phyloP scores from a whole-genome alignment of 2,888 invertebrate genomes.

The Eupithecia subumbrata region DNA sequence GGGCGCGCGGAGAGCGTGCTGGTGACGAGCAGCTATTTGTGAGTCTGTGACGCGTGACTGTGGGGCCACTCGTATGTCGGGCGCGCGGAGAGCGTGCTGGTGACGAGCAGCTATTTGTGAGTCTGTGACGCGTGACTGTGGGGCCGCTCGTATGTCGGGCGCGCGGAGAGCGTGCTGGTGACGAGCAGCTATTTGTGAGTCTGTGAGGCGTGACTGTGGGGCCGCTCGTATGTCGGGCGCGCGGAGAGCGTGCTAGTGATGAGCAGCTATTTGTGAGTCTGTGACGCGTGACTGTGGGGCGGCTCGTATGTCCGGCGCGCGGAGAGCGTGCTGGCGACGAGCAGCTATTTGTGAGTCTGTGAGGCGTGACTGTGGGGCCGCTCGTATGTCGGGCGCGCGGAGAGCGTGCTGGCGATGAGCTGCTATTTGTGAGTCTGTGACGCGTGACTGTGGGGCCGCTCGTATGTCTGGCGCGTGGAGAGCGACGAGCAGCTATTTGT shows the following conservation, averaged over 20 bases:
- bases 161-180: background rate
- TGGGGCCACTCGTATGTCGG: background rate
- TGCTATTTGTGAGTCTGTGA: slow-evolving; percentile 18
- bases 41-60: slow-evolving; percentile 15
- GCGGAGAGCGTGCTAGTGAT: background rate
- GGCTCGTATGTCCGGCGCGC: background rate
- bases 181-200: slow-evolving; percentile 17
- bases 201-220: slow-evolving; percentile 15
- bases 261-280: slow-evolving; percentile 20
- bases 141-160: background rate
- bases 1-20: background rate
- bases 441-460: slow-evolving; percentile 13
- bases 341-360: slow-evolving; percentile 19
- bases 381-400: background rate
- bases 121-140: slow-evolving; percentile 17
- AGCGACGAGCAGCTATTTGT: slow-evolving; percentile 17
- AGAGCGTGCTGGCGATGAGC: background rate
- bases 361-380: slow-evolving; percentile 14
- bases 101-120: slow-evolving; percentile 17
- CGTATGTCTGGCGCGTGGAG: background rate
- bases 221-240: background rate
- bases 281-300: slow-evolving; percentile 15
- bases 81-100: background rate
- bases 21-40: slow-evolving; percentile 17
- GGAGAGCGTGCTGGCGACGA: background rate